A percentile compares a stretch with the other conserved stretches of the same genome.
Evolutionary conservation across 35 echinoderm and acorn worm genomes (phyloP).

Genomic region (Patiria miniata): DNA sequence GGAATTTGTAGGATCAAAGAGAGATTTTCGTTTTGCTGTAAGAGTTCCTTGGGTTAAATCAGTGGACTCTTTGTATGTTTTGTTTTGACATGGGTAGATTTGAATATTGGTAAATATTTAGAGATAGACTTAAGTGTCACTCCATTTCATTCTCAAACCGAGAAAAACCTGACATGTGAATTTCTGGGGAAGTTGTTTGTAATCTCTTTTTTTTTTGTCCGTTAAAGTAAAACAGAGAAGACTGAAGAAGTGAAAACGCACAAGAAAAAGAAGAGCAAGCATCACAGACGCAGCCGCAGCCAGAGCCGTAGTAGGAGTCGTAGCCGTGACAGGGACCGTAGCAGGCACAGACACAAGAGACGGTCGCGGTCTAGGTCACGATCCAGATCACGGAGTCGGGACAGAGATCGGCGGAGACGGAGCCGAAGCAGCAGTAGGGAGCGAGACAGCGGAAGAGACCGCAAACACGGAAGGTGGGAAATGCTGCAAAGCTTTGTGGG

Average conservation of each 20-base stretch:
- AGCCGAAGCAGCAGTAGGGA: slow-evolving; percentile 53
- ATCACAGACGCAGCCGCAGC: slow-evolving; percentile 3
- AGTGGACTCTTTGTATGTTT: too few species aligned
- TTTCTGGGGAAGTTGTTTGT: too few species aligned
- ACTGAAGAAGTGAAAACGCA: slow-evolving; percentile 39
- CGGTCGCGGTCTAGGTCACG: slow-evolving; percentile 31
- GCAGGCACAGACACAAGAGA: slow-evolving; percentile 49
- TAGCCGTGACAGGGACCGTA: slow-evolving; percentile 58
- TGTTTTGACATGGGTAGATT: too few species aligned
- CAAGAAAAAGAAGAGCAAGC: slow-evolving; percentile 15
- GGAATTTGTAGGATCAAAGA: too few species aligned
- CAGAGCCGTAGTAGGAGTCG: slow-evolving; percentile 70
- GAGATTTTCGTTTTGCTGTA: too few species aligned
- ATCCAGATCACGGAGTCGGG: slow-evolving; percentile 32
- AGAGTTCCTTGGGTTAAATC: too few species aligned
- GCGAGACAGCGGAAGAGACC: slow-evolving; percentile 3
- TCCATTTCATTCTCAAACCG: too few species aligned
- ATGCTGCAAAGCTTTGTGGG: not conserved
- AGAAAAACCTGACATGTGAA: too few species aligned
- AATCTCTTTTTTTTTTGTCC: not conserved
- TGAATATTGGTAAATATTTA: too few species aligned
- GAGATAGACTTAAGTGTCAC: too few species aligned
- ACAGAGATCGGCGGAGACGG: slow-evolving; percentile 41
- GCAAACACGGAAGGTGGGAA: slow-evolving; percentile 23
- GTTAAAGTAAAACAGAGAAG: slow-evolving; percentile 34